Percentiles rank a stretch among this genome's conserved stretches.
These are phyloP conservation scores for Melanotaenia maccullochi DNA, from an alignment of 2,797 vertebrate genomes.

Conservation along the genomic window DNA sequence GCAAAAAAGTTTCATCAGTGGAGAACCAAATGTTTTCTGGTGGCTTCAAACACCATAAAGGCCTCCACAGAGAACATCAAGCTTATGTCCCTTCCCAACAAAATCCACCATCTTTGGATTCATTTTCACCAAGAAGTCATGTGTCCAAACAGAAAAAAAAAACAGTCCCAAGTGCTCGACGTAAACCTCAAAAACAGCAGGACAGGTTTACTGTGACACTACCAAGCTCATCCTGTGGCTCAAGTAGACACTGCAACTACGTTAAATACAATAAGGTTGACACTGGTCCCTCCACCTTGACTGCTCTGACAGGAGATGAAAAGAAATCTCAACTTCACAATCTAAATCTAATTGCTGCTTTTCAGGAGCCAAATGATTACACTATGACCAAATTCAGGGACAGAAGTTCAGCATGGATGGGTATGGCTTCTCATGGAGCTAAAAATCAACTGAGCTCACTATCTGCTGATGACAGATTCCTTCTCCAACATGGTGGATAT, in stretches of 20 bases:
- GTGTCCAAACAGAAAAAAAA: slow-evolving; percentile 5
- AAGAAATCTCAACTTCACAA: background rate
- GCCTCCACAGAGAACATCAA: slow-evolving; percentile 13
- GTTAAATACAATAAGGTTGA: background rate
- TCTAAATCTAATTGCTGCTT: slow-evolving; percentile 1
- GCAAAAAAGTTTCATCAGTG: background rate
- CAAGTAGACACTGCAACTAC: slow-evolving; percentile 7
- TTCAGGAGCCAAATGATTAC: slow-evolving; percentile 5
- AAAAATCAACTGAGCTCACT: background rate
- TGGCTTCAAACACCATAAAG: slow-evolving; percentile 1
- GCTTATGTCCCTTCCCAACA: background rate
- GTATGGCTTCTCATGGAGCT: background rate
- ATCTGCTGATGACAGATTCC: slow-evolving; percentile 21
- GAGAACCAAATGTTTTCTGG: slow-evolving; percentile 3
- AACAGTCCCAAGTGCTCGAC: slow-evolving; percentile 4
- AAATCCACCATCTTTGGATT: slow-evolving; percentile 9
- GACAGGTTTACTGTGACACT: slow-evolving; percentile 8
- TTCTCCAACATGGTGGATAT: slow-evolving; percentile 18
- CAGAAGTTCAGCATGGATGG: background rate
- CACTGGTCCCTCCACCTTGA: background rate
- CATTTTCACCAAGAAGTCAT: slow-evolving; percentile 22
- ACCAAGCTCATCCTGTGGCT: background rate
- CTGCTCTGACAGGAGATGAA: background rate
- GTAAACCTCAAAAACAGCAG: slow-evolving; percentile 17
- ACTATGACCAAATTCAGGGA: background rate